Conservation (phyloP, 2,113 vertebrate species). For the Tragelaphus imberbis region DNA sequence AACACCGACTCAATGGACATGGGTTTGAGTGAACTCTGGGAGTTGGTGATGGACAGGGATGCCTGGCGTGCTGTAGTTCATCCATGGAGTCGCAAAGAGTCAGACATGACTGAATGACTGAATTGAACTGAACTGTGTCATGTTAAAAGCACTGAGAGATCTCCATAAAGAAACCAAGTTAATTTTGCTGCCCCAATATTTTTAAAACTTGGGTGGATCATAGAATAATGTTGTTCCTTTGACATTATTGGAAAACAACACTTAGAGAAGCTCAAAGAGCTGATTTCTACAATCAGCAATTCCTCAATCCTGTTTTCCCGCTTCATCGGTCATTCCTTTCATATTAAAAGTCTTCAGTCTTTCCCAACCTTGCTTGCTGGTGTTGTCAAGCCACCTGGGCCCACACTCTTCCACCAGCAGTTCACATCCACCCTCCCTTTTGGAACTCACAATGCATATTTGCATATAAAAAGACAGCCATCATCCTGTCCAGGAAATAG, state of each 20-base stretch:
- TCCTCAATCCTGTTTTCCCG: neutral
- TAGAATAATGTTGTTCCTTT: neutral
- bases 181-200: neutral
- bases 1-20: neutral
- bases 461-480: conserved; percentile 33
- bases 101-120: neutral
- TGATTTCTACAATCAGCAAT: neutral
- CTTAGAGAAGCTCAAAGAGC: neutral
- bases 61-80: neutral
- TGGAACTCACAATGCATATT: neutral
- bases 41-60: neutral
- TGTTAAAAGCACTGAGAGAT: neutral
- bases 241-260: neutral
- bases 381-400: neutral
- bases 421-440: neutral
- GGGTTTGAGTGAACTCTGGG: neutral
- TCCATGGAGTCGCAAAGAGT: neutral
- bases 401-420: neutral
- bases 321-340: neutral
- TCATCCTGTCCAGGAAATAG: neutral
- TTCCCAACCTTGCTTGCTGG: neutral
- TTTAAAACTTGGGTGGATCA: neutral
- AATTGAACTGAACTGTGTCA: neutral
- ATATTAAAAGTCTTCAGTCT: neutral
- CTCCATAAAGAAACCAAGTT: neutral